phyloP scores from a whole-genome alignment of 1,140 invertebrate species.

The Halyomorpha halys region DNA sequence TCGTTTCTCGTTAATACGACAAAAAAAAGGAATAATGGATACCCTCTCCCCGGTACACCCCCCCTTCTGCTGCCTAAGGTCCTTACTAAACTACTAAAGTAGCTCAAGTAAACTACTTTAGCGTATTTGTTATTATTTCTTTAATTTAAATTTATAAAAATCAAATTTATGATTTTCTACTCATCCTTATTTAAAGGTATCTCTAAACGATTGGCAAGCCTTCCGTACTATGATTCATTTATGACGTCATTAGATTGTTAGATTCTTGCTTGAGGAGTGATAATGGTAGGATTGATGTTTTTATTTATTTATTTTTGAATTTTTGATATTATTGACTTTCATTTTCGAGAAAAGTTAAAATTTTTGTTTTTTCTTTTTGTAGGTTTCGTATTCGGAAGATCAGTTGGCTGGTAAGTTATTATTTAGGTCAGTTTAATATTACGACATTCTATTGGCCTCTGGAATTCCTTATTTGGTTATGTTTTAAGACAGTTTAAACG shows the following conservation, averaged over 20 bases:
- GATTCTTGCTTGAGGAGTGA: background rate
- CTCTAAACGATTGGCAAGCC: too few relatives aligned
- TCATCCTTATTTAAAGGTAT: too few relatives aligned
- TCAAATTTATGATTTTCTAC: too few relatives aligned
- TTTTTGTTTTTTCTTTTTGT: constrained; percentile 36
- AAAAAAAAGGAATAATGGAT: too few relatives aligned
- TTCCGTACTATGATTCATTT: too few relatives aligned
- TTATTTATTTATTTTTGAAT: background rate
- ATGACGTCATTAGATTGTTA: constrained; percentile 2
- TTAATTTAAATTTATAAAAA: too few relatives aligned
- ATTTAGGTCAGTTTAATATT: constrained; percentile 34
- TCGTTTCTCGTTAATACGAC: too few relatives aligned
- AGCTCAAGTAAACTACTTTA: too few relatives aligned
- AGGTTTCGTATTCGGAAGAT: constrained; percentile 81
- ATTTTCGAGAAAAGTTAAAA: background rate
- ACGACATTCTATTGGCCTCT: constrained; percentile 28
- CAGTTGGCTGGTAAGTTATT: constrained; percentile 73
- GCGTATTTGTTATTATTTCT: too few relatives aligned
- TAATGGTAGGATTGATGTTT: constrained; percentile 2
- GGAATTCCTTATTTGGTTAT: constrained; percentile 35
- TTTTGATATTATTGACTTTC: background rate
- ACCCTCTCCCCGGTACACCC: too few relatives aligned
- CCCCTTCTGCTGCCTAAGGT: too few relatives aligned
- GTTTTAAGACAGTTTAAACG: constrained; percentile 25
- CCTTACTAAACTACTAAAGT: too few relatives aligned